These are phyloP conservation scores for human DNA, from an alignment of 2,113 vertebrate genomes.

Conservation along the genomic window DNA sequence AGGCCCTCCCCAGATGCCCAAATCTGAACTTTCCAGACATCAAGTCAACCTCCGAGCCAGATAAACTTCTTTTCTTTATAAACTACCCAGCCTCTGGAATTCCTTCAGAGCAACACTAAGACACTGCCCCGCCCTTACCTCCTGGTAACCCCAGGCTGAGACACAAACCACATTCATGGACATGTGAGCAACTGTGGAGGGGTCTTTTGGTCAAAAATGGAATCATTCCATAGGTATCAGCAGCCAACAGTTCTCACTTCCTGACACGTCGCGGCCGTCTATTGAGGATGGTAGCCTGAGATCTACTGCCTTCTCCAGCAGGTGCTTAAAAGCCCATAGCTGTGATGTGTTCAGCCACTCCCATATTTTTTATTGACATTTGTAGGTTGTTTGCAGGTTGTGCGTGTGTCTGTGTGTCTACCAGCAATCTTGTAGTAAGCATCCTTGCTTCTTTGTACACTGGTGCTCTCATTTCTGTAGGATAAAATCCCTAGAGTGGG, in stretches of 20 bases:
- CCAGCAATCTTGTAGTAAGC: neutral
- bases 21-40: no score
- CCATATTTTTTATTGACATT: neutral
- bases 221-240: accelerated
- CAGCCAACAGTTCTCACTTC: neutral
- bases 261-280: neutral
- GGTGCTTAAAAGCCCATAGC: neutral
- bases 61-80: neutral
- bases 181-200: neutral
- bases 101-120: neutral
- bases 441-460: neutral
- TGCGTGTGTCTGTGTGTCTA: no score
- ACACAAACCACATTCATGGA: neutral
- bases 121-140: neutral
- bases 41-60: neutral
- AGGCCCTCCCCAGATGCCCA: neutral
- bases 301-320: accelerated
- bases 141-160: neutral
- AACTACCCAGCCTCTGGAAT: neutral
- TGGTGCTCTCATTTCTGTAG: neutral
- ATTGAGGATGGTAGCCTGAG: neutral
- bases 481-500: neutral
- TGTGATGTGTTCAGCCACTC: neutral
- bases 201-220: neutral
- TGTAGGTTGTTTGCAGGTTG: neutral